Percentiles rank a stretch among this genome's conserved stretches.
Evolutionary conservation across 2,888 invertebrate genomes (phyloP).

Genomic region (Eristalis intricaria): DNA sequence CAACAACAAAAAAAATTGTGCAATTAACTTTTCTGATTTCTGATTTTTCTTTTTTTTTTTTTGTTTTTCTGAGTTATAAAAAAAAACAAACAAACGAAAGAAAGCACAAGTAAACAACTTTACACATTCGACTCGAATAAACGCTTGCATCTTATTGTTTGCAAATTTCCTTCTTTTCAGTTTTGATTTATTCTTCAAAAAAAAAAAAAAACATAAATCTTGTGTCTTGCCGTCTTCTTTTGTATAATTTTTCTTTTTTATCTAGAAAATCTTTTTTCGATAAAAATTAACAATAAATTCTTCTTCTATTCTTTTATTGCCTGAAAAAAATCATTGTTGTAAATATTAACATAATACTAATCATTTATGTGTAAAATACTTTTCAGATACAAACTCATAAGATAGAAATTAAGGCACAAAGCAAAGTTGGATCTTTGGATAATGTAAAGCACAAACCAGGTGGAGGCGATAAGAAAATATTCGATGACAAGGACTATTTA

Average conservation of each 20-base stretch:
- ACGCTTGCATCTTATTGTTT: slow-evolving; percentile 48
- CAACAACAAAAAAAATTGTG: slow-evolving; percentile 11
- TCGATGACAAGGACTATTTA: slow-evolving; percentile 95
- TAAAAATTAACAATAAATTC: slow-evolving; percentile 2
- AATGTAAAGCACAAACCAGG: slow-evolving; percentile 94
- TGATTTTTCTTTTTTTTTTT: background rate
- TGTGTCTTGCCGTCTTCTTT: slow-evolving; percentile 26
- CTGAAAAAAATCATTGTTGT: slow-evolving; percentile 45
- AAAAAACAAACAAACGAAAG: too few relatives aligned
- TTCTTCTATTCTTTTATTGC: background rate
- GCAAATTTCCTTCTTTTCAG: slow-evolving; percentile 15
- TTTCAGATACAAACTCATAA: slow-evolving; percentile 93
- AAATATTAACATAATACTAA: slow-evolving; percentile 58
- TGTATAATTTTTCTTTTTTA: slow-evolving; percentile 8
- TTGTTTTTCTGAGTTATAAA: background rate
- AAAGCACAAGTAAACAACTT: background rate
- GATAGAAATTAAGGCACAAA: slow-evolving; percentile 94
- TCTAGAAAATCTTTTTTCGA: background rate
- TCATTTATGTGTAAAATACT: slow-evolving; percentile 64
- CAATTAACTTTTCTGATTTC: background rate
- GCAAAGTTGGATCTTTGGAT: slow-evolving; percentile 95
- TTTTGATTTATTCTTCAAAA: background rate
- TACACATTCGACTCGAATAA: slow-evolving; percentile 48
- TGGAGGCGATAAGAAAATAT: slow-evolving; percentile 96
- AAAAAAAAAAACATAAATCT: slow-evolving; percentile 5